Evolutionary conservation across 1,140 invertebrate genomes (phyloP).

Genomic region (Scylla paramamosain): DNA sequence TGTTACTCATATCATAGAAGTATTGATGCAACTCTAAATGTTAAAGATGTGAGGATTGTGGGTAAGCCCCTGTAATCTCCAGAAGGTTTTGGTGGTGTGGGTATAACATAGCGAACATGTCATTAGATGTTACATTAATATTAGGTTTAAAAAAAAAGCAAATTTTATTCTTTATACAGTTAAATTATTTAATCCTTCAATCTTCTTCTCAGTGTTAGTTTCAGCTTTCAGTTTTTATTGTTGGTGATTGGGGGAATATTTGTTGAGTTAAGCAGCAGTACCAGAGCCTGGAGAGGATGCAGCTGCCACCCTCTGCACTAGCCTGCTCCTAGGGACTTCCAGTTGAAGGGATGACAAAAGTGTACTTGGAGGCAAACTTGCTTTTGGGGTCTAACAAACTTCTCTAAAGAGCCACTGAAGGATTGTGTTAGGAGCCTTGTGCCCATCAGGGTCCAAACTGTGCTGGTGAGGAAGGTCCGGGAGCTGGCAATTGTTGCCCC

Average conservation of each 20-base stretch:
- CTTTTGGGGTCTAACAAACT: background rate
- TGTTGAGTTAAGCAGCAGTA: background rate
- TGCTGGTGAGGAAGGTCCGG: constrained; percentile 13
- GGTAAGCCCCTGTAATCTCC: constrained; percentile 60
- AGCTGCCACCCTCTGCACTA: constrained; percentile 1
- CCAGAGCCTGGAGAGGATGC: background rate
- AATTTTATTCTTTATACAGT: constrained; percentile 52
- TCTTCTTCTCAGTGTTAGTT: background rate
- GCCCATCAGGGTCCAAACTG: background rate
- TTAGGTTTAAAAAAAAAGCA: constrained; percentile 53
- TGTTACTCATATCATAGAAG: constrained; percentile 71
- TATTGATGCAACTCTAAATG: constrained; percentile 69
- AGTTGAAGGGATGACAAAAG: background rate
- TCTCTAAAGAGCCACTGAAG: constrained; percentile 30
- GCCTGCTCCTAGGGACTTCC: background rate
- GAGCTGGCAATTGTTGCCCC: background rate
- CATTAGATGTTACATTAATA: constrained; percentile 17
- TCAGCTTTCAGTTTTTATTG: constrained; percentile 49
- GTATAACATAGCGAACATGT: constrained; percentile 54
- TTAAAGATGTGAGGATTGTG: constrained; percentile 67
- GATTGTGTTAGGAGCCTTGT: background rate
- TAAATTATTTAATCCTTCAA: constrained; percentile 51
- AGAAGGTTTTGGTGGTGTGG: constrained; percentile 65
- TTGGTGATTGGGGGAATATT: constrained; percentile 48
- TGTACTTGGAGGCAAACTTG: background rate